Evolutionary conservation across 2,113 vertebrate species (phyloP).

Genomic region (Tychaedon coryphoeus): DNA sequence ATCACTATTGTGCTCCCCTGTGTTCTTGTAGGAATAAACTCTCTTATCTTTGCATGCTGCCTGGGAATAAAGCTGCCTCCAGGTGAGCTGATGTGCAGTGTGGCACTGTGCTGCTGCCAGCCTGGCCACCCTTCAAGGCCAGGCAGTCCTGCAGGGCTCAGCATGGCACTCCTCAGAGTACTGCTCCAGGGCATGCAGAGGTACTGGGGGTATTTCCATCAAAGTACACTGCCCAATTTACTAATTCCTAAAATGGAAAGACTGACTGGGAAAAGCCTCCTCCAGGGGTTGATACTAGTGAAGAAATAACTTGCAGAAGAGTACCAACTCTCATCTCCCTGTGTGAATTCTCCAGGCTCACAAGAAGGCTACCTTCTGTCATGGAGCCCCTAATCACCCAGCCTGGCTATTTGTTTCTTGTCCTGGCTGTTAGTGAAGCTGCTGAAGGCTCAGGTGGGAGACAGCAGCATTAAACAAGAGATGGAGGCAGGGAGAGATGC

Average conservation of each 20-base stretch:
- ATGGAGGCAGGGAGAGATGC: neutral
- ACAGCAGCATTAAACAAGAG: neutral
- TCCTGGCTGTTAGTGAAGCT: neutral
- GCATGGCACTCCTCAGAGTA: neutral
- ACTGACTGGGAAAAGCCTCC: neutral
- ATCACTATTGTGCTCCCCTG: neutral
- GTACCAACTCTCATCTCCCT: neutral
- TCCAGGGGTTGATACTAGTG: neutral
- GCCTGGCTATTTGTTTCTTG: neutral
- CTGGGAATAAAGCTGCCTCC: neutral
- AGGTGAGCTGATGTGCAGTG: neutral
- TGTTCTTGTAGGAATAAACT: neutral
- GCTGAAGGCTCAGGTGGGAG: neutral
- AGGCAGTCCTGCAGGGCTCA: neutral
- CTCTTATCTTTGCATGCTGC: neutral
- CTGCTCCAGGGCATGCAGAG: neutral
- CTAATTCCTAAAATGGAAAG: neutral
- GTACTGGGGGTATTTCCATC: neutral
- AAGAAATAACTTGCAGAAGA: neutral
- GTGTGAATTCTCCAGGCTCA: neutral
- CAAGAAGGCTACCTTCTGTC: rapidly evolving
- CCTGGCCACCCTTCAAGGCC: neutral
- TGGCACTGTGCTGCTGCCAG: neutral
- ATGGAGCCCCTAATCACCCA: neutral
- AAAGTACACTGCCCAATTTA: neutral